phyloP scores from a whole-genome alignment of 2,797 vertebrate species.

The Scarus forsteni region DNA sequence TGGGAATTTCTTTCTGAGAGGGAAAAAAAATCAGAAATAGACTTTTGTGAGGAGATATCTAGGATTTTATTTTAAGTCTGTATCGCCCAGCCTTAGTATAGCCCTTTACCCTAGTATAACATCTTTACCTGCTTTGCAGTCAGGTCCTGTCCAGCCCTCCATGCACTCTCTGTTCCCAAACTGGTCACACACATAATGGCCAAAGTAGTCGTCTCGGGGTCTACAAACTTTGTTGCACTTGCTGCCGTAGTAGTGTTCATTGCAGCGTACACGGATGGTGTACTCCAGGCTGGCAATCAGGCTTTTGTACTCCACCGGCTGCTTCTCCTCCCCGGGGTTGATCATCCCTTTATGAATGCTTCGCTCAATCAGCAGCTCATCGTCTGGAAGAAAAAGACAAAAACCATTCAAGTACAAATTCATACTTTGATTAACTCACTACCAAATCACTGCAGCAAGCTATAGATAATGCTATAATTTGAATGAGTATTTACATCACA shows the following conservation, averaged over 20 bases:
- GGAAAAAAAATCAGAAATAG: no score
- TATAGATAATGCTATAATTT: not conserved
- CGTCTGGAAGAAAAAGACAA: slow-evolving; percentile 71
- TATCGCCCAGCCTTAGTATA: no score
- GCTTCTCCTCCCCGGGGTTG: slow-evolving; percentile 91
- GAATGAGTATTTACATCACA: not conserved
- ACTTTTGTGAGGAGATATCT: no score
- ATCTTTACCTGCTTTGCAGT: slow-evolving; percentile 90
- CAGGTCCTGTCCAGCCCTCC: slow-evolving; percentile 93
- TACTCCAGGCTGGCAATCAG: slow-evolving; percentile 86
- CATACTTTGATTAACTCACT: not conserved
- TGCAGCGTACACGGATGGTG: slow-evolving; percentile 91
- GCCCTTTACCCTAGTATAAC: no score
- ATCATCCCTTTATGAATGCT: slow-evolving; percentile 90
- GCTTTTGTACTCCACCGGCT: slow-evolving; percentile 84
- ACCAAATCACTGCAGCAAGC: not conserved
- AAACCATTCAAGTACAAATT: not conserved
- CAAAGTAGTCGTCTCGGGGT: slow-evolving; percentile 93
- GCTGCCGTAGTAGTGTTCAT: slow-evolving; percentile 92
- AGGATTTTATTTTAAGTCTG: no score
- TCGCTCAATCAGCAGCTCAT: slow-evolving; percentile 90
- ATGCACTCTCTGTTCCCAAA: slow-evolving; percentile 92
- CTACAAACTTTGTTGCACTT: slow-evolving; percentile 95
- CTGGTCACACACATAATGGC: slow-evolving; percentile 94
- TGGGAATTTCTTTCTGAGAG: no score